phyloP scores from a whole-genome alignment of 2,113 vertebrate genomes.

The Alligator mississippiensis region DNA sequence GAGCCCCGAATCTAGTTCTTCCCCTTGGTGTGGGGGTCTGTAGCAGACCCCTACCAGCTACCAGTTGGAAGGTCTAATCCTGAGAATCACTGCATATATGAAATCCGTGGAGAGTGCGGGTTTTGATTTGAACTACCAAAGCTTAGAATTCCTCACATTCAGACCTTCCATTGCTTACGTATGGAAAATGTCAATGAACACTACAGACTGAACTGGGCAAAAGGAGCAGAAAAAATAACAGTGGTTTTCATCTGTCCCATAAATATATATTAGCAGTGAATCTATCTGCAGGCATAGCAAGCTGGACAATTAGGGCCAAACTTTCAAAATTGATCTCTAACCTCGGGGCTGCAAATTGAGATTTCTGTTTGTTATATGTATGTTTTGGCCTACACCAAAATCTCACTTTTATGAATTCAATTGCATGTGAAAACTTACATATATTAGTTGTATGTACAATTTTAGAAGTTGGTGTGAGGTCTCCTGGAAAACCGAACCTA shows the following conservation, averaged over 20 bases:
- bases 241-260: slow-evolving; percentile 36
- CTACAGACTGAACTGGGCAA: slow-evolving; percentile 36
- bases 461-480: slow-evolving; percentile 9
- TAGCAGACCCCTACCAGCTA: too few relatives aligned
- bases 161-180: neutral
- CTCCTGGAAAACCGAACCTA: slow-evolving; percentile 34
- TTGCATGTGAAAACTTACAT: slow-evolving; percentile 25
- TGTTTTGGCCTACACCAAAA: neutral
- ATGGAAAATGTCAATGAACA: slow-evolving; percentile 32
- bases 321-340: slow-evolving; percentile 34
- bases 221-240: slow-evolving; percentile 42
- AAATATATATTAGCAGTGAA: slow-evolving; percentile 54
- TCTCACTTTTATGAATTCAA: neutral
- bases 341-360: slow-evolving; percentile 4
- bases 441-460: neutral
- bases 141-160: rapidly evolving
- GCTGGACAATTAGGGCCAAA: slow-evolving; percentile 23
- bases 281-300: neutral
- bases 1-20: too few relatives aligned
- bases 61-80: neutral
- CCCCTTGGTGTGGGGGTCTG: too few relatives aligned
- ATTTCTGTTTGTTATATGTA: slow-evolving; percentile 27
- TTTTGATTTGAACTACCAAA: neutral
- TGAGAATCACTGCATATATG: neutral
- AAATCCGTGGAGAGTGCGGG: neutral